These are phyloP conservation scores for Bombus confusus DNA, from an alignment of 1,140 invertebrate genomes.

Conservation along the genomic window DNA sequence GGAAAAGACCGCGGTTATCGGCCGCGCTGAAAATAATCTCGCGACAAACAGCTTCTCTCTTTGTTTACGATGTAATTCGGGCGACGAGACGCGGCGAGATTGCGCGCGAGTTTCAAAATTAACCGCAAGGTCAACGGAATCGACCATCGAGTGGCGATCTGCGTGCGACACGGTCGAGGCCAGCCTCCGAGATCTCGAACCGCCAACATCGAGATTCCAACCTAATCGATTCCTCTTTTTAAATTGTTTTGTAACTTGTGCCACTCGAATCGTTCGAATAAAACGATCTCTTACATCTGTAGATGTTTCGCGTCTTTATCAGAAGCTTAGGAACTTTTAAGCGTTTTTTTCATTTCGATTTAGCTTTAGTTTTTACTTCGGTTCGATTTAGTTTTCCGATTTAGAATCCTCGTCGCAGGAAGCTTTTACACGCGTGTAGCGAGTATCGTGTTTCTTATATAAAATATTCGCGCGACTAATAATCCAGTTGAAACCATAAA, in stretches of 20 bases:
- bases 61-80: slow-evolving; percentile 42
- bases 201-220: neutral
- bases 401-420: too few species aligned
- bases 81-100: neutral
- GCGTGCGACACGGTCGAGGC: slow-evolving; percentile 7
- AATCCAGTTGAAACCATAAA: too few species aligned
- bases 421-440: too few species aligned
- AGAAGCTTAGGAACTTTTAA: too few species aligned
- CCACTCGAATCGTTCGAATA: neutral
- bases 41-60: slow-evolving; percentile 3
- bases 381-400: too few species aligned
- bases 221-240: neutral
- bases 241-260: neutral
- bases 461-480: too few species aligned
- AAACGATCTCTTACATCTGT: neutral
- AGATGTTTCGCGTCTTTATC: neutral
- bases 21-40: slow-evolving; percentile 4
- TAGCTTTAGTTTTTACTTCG: too few species aligned
- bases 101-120: slow-evolving; percentile 43
- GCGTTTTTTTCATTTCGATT: too few species aligned
- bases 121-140: slow-evolving; percentile 39
- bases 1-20: neutral
- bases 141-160: neutral
- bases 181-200: neutral
- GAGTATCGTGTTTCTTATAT: too few species aligned